phyloP scores from a whole-genome alignment of 2,113 vertebrate species.

The Dicentrarchus labrax region DNA sequence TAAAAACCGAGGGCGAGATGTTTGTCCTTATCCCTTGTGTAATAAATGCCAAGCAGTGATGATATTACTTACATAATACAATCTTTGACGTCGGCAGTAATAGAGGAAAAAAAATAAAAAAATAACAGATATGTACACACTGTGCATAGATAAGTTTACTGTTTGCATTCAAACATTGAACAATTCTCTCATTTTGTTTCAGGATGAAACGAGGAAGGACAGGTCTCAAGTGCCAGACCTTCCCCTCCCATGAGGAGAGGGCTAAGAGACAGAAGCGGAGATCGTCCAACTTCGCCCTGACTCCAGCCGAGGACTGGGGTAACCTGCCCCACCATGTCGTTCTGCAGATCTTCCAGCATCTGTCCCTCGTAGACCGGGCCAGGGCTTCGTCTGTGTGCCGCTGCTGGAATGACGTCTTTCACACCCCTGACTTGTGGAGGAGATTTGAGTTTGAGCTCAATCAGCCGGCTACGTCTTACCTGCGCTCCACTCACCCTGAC shows the following conservation, averaged over 20 bases:
- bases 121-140: background rate
- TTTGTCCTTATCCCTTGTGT: background rate
- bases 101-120: background rate
- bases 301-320: constrained; percentile 84
- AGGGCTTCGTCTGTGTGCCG: constrained; percentile 90
- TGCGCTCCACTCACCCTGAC: constrained; percentile 92
- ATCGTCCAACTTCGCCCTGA: constrained; percentile 4
- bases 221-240: constrained; percentile 76
- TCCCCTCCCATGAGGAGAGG: constrained; percentile 66
- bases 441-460: constrained; percentile 94
- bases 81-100: background rate
- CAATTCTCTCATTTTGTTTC: constrained; percentile 16
- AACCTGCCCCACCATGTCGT: constrained; percentile 88
- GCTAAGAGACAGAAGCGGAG: constrained; percentile 83
- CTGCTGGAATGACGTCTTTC: constrained; percentile 92
- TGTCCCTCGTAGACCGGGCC: constrained; percentile 90
- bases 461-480: constrained; percentile 91
- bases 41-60: background rate
- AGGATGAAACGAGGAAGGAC: constrained; percentile 88
- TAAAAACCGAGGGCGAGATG: background rate
- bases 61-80: background rate
- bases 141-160: background rate
- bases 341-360: constrained; percentile 88
- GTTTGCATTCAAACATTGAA: background rate
- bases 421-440: constrained; percentile 93